Percentiles rank a stretch among this genome's conserved stretches.
Evolutionary conservation across 2,797 vertebrate genomes (phyloP).

Genomic region (Discoglossus pictus): DNA sequence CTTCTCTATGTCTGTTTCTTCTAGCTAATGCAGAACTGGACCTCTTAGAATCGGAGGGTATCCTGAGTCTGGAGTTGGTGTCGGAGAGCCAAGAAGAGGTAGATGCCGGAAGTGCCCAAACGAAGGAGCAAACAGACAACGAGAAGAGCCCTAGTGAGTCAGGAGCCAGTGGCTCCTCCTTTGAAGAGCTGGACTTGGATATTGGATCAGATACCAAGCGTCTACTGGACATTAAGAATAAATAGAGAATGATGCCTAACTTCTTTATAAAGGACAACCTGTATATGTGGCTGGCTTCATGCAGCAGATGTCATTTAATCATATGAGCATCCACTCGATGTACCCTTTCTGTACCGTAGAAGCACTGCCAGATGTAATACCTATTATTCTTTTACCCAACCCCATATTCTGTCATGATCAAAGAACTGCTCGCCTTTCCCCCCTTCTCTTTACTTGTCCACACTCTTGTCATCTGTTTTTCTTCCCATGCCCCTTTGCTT

Average conservation of each 20-base stretch:
- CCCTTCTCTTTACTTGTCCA: no score
- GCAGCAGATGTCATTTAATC: no score
- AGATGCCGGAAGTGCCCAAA: slow-evolving; percentile 35
- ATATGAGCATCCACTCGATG: no score
- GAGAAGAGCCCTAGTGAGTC: slow-evolving; percentile 80
- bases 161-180: slow-evolving; percentile 73
- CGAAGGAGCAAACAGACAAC: slow-evolving; percentile 50
- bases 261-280: no score
- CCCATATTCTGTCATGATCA: no score
- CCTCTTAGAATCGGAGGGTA: slow-evolving; percentile 82
- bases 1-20: slow-evolving; percentile 23
- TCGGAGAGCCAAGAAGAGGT: slow-evolving; percentile 85
- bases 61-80: slow-evolving; percentile 74
- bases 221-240: slow-evolving; percentile 60
- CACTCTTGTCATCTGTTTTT: no score
- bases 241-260: slow-evolving; percentile 67
- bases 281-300: no score
- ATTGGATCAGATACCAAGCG: slow-evolving; percentile 58
- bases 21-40: slow-evolving; percentile 63
- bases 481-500: no score
- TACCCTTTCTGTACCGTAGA: no score
- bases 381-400: no score
- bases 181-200: slow-evolving; percentile 81
- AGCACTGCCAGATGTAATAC: no score
- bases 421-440: no score